These are phyloP conservation scores for Molothrus ater DNA, from an alignment of 2,797 vertebrate species.

Conservation along the genomic window DNA sequence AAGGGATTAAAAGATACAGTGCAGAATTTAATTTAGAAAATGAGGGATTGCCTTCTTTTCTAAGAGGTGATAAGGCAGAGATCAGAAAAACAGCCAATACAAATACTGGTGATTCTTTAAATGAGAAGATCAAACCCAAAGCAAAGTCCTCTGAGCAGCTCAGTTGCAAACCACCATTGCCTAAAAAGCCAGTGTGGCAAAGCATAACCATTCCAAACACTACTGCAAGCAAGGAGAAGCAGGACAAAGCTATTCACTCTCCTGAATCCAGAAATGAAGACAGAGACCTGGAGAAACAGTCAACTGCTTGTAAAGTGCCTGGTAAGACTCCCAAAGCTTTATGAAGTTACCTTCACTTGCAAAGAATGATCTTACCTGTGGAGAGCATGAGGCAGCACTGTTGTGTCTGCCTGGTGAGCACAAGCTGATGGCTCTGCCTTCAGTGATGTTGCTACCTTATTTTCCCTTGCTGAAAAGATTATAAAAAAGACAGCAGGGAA, in stretches of 20 bases:
- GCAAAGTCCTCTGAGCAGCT: constrained; percentile 68
- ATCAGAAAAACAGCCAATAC: constrained; percentile 25
- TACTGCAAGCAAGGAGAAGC: constrained; percentile 49
- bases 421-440: background rate
- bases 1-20: constrained; percentile 73
- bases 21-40: constrained; percentile 76
- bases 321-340: constrained; percentile 70
- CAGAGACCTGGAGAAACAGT: constrained; percentile 61
- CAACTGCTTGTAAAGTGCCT: constrained; percentile 41
- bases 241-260: constrained; percentile 46
- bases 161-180: constrained; percentile 73
- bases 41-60: constrained; percentile 26
- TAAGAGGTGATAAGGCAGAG: constrained; percentile 61
- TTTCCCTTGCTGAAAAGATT: background rate
- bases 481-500: background rate
- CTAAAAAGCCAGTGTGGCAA: constrained; percentile 77
- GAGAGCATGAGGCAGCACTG: background rate
- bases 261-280: constrained; percentile 61
- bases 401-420: background rate
- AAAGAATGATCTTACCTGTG: background rate
- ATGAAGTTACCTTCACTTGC: background rate
- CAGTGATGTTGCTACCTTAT: background rate
- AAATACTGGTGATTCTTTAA: constrained; percentile 48
- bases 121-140: constrained; percentile 67
- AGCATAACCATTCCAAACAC: constrained; percentile 29